Base-by-base conservation (phyloP, 2,888 invertebrate species). In the Nysson spinosus region DNA sequence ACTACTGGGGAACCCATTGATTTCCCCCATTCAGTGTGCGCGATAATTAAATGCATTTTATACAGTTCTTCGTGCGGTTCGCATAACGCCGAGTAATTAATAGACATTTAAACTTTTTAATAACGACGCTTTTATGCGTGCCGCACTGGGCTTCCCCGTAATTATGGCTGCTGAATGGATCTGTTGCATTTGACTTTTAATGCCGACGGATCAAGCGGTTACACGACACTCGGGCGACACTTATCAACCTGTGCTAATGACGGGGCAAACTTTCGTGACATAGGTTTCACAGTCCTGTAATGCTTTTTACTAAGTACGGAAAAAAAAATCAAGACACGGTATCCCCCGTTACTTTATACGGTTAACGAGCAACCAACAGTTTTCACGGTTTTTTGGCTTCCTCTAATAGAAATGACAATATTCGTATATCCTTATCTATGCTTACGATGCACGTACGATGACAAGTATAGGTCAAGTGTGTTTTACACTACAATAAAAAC, bases 51-150 rank as follows among this genome's bases (percentile, higher is more conserved):
- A 84, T 82, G 80, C 83, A 81, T 83, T 83, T 84, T 80, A 80
- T 75, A 76, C 77, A 75, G 68, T 64, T 62, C 66, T 76, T 75
- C 66, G 61, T 58, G 69, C 62, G 66, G 66, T 67, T 76, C 70
- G 74, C 71, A 77, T 82, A 81, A 77, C 78, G 69, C 70, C 75
- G 70, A 78, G 81, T 84, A 83, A 84, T 84, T 84, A 83, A 83
- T 83, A 81, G 81, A 83, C 79, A 83, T 83, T 83, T 81, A 84
- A 83, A 83, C 78, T 83, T 83, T 83, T 84, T 83, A 83, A 84
- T 84, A 83, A 84, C 83, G 82, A 79, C 78, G 78, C 80, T 82
- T 83, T 84, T 81, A 80, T 79, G 75, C 74, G 71, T 71, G 64
- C 72, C 72, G 75, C 67, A 55, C 66, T 51, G 55, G 70, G 72